Evolutionary conservation across 2,888 invertebrate species (phyloP), one percentile per base, ranked within the genome.

Genomic region (Chalcosyrphus nemorum): DNA sequence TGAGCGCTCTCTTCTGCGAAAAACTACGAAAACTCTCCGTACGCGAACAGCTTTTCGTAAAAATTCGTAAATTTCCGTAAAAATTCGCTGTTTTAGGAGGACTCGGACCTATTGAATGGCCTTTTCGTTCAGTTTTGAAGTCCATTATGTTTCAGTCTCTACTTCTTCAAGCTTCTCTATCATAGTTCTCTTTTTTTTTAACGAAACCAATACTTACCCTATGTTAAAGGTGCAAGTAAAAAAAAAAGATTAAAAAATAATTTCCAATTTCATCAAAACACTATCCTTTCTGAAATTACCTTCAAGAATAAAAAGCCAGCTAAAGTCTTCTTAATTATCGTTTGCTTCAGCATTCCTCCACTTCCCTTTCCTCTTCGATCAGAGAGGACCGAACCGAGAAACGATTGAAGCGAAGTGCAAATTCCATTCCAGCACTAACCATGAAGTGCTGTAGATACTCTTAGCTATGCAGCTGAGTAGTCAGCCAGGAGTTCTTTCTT

Each of bases 381-480:
- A 27, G 15, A 5, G 9, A 45, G 24, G 38, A 13, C 9, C n/a
- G n/a, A n/a, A 32, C 29, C 4, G 29, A 5, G n/a, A 5, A 54
- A 29, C 19, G 15, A 43, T n/a, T 15, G 38, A 32, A 32, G 19
- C 21, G 13, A 54, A 68, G 68, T 63, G 52, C 21, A 29, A 54
- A 61, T 72, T 61, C 52, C 43, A 43, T 43, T 17, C n/a, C 21
- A 63, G 54, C 52, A 54, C 32, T 50, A 45, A 9, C 27, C n/a
- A 27, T 24, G 2, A 13, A 38, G 59, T 24, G 7, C 17, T 3
- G 9, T 9, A n/a, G n/a, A n/a, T n/a, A n/a, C n/a, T 7, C 21
- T 13, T 7, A 11, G 47, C 21, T 7, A 11, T 35, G 13, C 35
- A 50, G 21, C 13, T 9, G 15, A 45, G 47, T 4, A 24, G 24